These are phyloP conservation scores for Neopipo cinnamomea DNA, from an alignment of 2,113 vertebrate species.

Conservation along the genomic window DNA sequence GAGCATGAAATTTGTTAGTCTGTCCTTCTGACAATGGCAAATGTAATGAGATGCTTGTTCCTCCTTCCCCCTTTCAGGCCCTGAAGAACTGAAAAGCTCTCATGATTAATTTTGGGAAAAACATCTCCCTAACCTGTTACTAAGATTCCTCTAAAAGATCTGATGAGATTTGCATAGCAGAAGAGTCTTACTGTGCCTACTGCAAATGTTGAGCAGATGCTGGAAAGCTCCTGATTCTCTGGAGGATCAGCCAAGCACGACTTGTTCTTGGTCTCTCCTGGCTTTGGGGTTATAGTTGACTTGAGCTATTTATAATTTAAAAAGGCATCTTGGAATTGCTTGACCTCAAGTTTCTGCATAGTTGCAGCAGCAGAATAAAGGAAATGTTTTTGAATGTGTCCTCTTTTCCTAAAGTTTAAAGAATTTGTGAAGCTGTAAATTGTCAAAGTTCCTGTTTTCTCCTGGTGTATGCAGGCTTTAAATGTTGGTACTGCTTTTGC, in stretches of 20 bases:
- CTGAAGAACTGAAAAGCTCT: neutral
- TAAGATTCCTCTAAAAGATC: neutral
- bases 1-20: neutral
- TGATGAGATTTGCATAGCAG: neutral
- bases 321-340: neutral
- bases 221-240: neutral
- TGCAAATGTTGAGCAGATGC: neutral
- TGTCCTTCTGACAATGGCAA: neutral
- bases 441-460: neutral
- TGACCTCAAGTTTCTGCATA: neutral
- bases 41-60: neutral
- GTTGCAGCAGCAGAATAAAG: neutral
- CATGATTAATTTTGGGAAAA: neutral
- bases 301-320: neutral
- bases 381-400: neutral
- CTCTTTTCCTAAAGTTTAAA: neutral
- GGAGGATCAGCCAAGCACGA: neutral
- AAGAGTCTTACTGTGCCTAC: neutral
- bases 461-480: neutral
- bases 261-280: neutral
- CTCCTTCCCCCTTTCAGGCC: neutral
- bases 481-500: neutral
- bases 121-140: neutral
- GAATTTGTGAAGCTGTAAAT: neutral
- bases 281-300: neutral